Percentiles rank a stretch among this genome's conserved stretches.
These are phyloP conservation scores for Phyllotreta striolata DNA, from an alignment of 2,888 invertebrate genomes.

Conservation along the genomic window DNA sequence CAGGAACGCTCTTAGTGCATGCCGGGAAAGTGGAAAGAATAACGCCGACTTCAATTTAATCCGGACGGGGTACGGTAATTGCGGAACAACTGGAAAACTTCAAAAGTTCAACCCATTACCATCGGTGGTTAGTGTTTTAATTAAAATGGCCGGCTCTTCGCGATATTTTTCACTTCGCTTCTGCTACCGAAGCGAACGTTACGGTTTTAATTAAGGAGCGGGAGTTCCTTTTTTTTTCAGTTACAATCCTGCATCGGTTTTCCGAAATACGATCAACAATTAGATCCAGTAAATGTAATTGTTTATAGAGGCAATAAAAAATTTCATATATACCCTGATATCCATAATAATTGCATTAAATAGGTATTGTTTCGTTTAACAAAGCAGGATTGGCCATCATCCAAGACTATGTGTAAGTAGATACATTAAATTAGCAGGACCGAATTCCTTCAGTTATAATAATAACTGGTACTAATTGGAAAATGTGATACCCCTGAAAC, in stretches of 20 bases:
- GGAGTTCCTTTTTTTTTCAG: neutral
- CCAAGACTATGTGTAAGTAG: too few relatives aligned
- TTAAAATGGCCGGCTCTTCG: conserved; percentile 57
- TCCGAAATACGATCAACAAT: too few relatives aligned
- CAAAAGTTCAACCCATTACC: conserved; percentile 38
- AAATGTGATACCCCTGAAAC: too few relatives aligned
- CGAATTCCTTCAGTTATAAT: too few relatives aligned
- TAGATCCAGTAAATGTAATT: too few relatives aligned
- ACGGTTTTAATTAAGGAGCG: conserved; percentile 8
- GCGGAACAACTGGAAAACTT: conserved; percentile 38
- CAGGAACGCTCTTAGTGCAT: conserved; percentile 26
- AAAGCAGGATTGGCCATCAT: too few relatives aligned
- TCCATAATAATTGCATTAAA: too few relatives aligned
- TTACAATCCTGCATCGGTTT: neutral
- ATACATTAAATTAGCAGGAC: too few relatives aligned
- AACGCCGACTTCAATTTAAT: conserved; percentile 33
- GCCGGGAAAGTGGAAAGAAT: conserved; percentile 32
- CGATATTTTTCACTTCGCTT: conserved; percentile 61
- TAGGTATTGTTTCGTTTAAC: too few relatives aligned
- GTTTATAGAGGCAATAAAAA: too few relatives aligned
- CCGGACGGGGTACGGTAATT: conserved; percentile 30
- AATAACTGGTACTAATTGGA: too few relatives aligned
- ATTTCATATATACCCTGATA: too few relatives aligned
- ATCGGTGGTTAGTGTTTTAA: conserved; percentile 52
- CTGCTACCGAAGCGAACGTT: conserved; percentile 55